Conservation (phyloP, 2,797 vertebrate genomes). For the Clarias pachynema region DNA sequence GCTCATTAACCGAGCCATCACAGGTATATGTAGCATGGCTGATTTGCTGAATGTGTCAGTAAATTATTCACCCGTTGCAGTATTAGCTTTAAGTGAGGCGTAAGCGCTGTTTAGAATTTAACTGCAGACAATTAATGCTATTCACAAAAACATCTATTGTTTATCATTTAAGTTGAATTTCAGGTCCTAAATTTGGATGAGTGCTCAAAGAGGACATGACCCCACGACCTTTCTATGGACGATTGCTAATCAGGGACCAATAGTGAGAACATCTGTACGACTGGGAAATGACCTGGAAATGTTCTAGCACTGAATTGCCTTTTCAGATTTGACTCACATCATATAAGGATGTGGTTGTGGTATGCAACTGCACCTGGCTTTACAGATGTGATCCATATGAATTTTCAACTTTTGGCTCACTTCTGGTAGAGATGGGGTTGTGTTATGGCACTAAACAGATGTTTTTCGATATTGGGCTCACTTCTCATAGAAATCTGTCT, state of each 20-base stretch:
- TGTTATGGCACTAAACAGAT: neutral
- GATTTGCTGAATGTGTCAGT: neutral
- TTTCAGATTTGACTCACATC: neutral
- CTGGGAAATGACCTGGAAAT: neutral
- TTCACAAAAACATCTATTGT: neutral
- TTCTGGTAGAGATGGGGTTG: neutral
- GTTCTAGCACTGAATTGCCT: neutral
- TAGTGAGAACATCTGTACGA: neutral
- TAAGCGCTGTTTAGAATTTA: neutral
- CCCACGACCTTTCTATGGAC: neutral
- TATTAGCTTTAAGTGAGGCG: neutral
- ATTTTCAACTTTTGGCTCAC: neutral
- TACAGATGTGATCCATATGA: neutral
- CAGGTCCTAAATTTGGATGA: neutral
- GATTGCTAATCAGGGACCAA: neutral
- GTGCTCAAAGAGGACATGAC: neutral
- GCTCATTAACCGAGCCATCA: neutral
- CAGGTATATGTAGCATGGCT: conserved; percentile 25
- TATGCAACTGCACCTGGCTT: neutral
- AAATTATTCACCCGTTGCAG: conserved; percentile 1
- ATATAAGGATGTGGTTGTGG: neutral
- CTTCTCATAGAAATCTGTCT: neutral
- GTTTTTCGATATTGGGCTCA: neutral
- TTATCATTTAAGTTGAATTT: neutral
- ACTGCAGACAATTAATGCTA: neutral